phyloP scores from a whole-genome alignment of 1,140 invertebrate genomes.

The Chrysoperla carnea region DNA sequence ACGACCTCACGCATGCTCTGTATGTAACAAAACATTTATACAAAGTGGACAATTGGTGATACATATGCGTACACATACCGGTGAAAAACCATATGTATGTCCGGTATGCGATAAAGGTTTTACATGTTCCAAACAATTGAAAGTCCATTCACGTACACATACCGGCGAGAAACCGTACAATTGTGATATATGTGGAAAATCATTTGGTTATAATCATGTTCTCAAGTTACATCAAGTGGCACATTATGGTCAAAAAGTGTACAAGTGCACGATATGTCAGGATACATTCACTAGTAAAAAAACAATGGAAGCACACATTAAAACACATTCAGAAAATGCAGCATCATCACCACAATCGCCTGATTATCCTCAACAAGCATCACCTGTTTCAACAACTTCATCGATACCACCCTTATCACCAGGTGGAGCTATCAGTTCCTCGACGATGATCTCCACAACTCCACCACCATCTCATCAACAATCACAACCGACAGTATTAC shows the following conservation, averaged over 20 bases:
- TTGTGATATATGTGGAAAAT: slow-evolving; percentile 63
- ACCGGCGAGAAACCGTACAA: slow-evolving; percentile 63
- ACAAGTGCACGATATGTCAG: slow-evolving; percentile 79
- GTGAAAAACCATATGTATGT: slow-evolving; percentile 83
- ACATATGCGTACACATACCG: slow-evolving; percentile 72
- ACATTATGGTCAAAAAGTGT: slow-evolving; percentile 80
- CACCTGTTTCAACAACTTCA: slow-evolving; percentile 15
- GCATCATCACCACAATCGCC: slow-evolving; percentile 19
- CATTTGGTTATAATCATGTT: slow-evolving; percentile 64
- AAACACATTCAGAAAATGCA: slow-evolving; percentile 62
- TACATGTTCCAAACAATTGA: slow-evolving; percentile 78
- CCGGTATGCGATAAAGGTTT: slow-evolving; percentile 68
- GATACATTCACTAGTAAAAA: slow-evolving; percentile 80
- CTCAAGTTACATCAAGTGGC: slow-evolving; percentile 77
- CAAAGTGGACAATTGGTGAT: slow-evolving; percentile 75
- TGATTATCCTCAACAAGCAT: slow-evolving; percentile 9
- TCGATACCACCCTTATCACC: slow-evolving; percentile 2
- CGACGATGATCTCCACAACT: slow-evolving; percentile 7
- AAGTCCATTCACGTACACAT: slow-evolving; percentile 69
- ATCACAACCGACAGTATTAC: slow-evolving; percentile 7
- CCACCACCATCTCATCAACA: slow-evolving; percentile 3
- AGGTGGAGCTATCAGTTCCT: too few species aligned
- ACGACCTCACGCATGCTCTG: slow-evolving; percentile 81
- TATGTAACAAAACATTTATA: slow-evolving; percentile 82
- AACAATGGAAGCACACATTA: slow-evolving; percentile 74